Percentiles rank a stretch among this genome's conserved stretches.
phyloP scores from a whole-genome alignment of 2,113 vertebrate species.

The Apodemus sylvaticus region DNA sequence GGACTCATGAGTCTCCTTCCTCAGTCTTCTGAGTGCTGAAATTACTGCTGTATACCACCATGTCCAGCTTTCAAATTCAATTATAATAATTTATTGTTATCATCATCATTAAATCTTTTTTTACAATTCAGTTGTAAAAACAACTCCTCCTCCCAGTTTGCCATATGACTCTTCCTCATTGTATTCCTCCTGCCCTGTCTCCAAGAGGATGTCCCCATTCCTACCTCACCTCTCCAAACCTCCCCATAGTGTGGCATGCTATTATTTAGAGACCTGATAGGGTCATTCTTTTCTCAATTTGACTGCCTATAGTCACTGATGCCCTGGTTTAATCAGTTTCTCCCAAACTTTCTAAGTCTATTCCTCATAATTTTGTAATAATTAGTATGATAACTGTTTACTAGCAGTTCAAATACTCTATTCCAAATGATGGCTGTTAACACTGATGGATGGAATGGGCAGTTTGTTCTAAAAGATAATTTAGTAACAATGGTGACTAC shows the following conservation, averaged over 20 bases:
- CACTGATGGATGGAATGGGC: background rate
- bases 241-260: background rate
- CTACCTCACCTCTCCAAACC: no score
- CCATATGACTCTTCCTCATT: no score
- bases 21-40: background rate
- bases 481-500: background rate
- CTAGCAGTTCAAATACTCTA: background rate
- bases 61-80: background rate
- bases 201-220: no score
- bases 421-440: background rate
- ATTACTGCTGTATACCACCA: background rate
- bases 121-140: no score
- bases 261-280: background rate
- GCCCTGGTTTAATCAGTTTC: background rate
- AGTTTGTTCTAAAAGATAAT: background rate
- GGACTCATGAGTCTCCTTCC: background rate
- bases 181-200: no score
- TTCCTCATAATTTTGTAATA: slow-evolving; percentile 1
- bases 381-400: background rate
- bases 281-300: background rate
- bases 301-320: background rate
- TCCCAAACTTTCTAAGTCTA: background rate
- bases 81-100: background rate
- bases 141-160: no score
- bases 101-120: no score